Percentiles rank a stretch among this genome's conserved stretches.
Conservation (phyloP, 2,888 invertebrate species). For the Sceliomorpha sp. region DNA sequence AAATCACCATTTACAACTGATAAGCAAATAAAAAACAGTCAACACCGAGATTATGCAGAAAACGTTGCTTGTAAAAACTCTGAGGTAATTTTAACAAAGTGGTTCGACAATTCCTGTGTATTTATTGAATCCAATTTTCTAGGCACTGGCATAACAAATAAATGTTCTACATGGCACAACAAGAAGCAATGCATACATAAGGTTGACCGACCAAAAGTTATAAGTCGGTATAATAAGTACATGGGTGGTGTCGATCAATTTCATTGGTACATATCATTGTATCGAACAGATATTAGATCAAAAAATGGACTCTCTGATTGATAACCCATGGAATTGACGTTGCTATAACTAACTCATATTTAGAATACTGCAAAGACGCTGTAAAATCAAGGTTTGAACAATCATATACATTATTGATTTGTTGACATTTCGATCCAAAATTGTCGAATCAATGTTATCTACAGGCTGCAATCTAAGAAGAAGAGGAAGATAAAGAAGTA, state of each 20-base stretch:
- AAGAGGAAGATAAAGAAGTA: slow-evolving; percentile 4
- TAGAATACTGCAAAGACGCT: slow-evolving; percentile 10
- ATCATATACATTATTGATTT: slow-evolving; percentile 13
- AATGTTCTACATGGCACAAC: slow-evolving; percentile 12
- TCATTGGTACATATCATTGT: slow-evolving; percentile 18
- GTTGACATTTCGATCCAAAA: slow-evolving; percentile 7
- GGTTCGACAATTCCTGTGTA: slow-evolving; percentile 8
- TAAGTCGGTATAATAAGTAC: slow-evolving; percentile 11
- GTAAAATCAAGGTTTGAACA: background rate
- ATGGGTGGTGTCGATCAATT: slow-evolving; percentile 28
- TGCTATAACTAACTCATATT: slow-evolving; percentile 12
- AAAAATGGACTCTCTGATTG: slow-evolving; percentile 24
- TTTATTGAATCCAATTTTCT: slow-evolving; percentile 14
- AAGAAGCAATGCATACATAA: slow-evolving; percentile 4
- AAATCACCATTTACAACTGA: slow-evolving; percentile 23
- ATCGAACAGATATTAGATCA: slow-evolving; percentile 14
- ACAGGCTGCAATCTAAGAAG: slow-evolving; percentile 9
- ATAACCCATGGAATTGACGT: slow-evolving; percentile 12
- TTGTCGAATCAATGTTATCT: slow-evolving; percentile 6
- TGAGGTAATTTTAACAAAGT: slow-evolving; percentile 14
- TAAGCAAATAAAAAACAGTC: slow-evolving; percentile 14
- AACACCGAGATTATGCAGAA: slow-evolving; percentile 10
- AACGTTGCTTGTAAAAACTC: slow-evolving; percentile 18
- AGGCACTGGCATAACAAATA: slow-evolving; percentile 10
- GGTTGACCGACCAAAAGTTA: slow-evolving; percentile 14